phyloP scores from a whole-genome alignment of 2,888 invertebrate species.

The Oxycera nigricornis region DNA sequence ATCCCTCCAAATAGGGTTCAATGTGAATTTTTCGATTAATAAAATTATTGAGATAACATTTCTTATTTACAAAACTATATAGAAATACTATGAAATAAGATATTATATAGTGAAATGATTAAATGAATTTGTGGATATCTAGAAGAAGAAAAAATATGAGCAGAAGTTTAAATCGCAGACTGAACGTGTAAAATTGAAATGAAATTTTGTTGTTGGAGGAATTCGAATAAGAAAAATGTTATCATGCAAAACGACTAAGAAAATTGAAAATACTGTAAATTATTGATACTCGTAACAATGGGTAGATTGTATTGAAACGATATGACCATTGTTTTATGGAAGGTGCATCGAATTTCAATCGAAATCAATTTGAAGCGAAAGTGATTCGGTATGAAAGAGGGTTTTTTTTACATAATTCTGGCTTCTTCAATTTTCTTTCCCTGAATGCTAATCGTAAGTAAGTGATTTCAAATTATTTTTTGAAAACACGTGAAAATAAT shows the following conservation, averaged over 20 bases:
- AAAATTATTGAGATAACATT: not conserved
- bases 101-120: constrained; percentile 14
- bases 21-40: constrained; percentile 16
- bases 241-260: not conserved
- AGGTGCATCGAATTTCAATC: not conserved
- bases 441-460: no score
- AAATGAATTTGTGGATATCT: not conserved
- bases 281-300: not conserved
- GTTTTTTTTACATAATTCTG: no score
- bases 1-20: constrained; percentile 38
- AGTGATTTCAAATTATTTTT: no score
- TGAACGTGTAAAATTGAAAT: constrained; percentile 29
- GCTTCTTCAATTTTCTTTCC: no score
- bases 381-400: no score
- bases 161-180: constrained; percentile 21
- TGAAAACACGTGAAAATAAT: no score
- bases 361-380: constrained; percentile 1
- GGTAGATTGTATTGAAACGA: not conserved
- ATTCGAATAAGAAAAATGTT: not conserved
- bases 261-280: constrained; percentile 12
- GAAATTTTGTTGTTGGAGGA: not conserved
- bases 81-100: not conserved
- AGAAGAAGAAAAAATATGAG: not conserved
- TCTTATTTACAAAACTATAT: constrained; percentile 20
- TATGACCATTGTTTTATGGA: not conserved